Evolutionary conservation across 2,888 invertebrate genomes (phyloP), one percentile per base, ranked within the genome.

Genomic region (Euclidia mi): DNA sequence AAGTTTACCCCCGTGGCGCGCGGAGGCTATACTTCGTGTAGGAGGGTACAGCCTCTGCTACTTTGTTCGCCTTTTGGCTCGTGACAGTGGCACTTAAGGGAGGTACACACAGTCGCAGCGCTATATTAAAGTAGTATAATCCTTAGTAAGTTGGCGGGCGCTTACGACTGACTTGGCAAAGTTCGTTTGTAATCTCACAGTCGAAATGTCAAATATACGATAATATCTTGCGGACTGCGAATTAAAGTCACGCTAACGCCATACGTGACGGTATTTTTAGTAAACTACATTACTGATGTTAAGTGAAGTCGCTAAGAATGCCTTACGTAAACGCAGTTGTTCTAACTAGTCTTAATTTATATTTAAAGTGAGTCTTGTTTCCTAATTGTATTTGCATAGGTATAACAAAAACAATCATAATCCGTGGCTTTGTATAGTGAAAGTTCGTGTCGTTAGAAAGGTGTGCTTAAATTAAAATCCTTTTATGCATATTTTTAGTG

Each of bases 71-170:
- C 92, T 92, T 92, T 92, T 91, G 93, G 88, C 85, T 88, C 87
- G 88, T 92, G 93, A 92, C 93, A 89, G 89, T 83, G 88, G 91
- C 93, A 94, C 94, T 94, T 94, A 90, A 91, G 93, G 93, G 93
- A 92, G 91, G 84, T 81, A 81, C 88, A 90, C 88, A 90, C 86
- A 79, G 83, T 73, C 85, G 78, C 82, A 74, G 66, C 71, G 83
- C 85, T 83, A 85, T 87, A 86, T 90, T 86, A 87, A 84, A 84
- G 78, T 80, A 79, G 85, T 78, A 82, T 85, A 86, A 87, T 86
- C 86, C 82, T 72, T 78, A 74, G 66, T 69, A 81, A 80, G 80
- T 81, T 79, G 71, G 68, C 65, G 47, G 65, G 65, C 69, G 76
- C 78, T 73, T 71, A 71, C 57, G 48, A 51, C 73, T 68, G 61